These are phyloP conservation scores for Pomacea canaliculata DNA, from an alignment of 2,888 invertebrate genomes.

Conservation along the genomic window DNA sequence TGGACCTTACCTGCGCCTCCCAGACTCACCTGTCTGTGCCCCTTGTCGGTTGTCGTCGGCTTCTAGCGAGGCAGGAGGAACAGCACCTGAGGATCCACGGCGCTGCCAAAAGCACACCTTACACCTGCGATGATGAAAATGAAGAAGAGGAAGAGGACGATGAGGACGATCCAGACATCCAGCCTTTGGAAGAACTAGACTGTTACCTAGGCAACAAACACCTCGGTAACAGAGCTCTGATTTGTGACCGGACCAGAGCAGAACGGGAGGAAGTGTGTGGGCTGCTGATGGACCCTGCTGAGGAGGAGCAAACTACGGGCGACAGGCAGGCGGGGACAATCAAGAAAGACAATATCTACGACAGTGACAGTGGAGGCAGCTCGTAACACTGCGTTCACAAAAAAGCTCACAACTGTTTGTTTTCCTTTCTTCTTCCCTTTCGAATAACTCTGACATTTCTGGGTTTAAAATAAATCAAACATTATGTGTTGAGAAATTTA, in stretches of 20 bases:
- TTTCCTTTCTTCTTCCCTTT: too few species aligned
- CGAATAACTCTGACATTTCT: not conserved
- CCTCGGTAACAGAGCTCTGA: conserved; percentile 9
- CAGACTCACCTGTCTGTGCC: conserved; percentile 19
- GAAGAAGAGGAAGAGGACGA: conserved; percentile 41
- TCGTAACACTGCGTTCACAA: conserved; percentile 25
- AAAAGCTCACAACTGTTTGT: too few species aligned
- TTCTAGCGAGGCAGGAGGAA: conserved; percentile 48
- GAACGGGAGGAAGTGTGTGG: conserved; percentile 21
- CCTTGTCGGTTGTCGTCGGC: conserved; percentile 40
- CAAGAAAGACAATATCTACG: conserved; percentile 32
- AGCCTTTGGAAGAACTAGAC: conserved; percentile 18
- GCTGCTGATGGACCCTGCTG: conserved; percentile 3
- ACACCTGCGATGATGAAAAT: conserved; percentile 46
- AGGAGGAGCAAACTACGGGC: not conserved
- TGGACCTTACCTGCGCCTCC: conserved; percentile 45
- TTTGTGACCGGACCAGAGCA: not conserved
- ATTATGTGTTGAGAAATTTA: too few species aligned
- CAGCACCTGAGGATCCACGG: conserved; percentile 46
- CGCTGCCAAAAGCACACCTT: conserved; percentile 39
- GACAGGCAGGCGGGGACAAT: not conserved
- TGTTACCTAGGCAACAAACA: conserved; percentile 16
- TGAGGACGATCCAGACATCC: conserved; percentile 38
- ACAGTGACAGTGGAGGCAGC: conserved; percentile 50
- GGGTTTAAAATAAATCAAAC: too few species aligned